Base-by-base conservation (phyloP, 2,113 vertebrate species). In the Aptenodytes forsteri region DNA sequence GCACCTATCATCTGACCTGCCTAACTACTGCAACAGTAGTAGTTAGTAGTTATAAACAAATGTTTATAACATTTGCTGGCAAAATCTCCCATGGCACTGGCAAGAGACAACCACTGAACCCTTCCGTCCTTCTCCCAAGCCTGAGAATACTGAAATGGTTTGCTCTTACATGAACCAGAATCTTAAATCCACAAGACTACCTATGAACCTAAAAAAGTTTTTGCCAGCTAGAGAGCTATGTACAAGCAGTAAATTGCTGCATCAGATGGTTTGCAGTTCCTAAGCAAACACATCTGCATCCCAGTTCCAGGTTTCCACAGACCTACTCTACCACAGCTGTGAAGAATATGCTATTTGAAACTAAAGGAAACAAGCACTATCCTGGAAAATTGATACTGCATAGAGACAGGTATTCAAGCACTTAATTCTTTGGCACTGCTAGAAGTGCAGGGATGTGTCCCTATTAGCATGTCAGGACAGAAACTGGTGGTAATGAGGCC, bases 351-450 rank as follows among this genome's bases (percentile, higher is more conserved):
- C 16, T 86, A 49, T 58, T 73, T 71, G 32, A 86, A 71, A 82
- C 23, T 55, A 71, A 76, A 89, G 90, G 32, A 76, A 88, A 85
- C 5, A 2, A 91, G 56, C 36, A 26, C 30, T 56, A 82, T 13
- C 29, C 46, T 62, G 70, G 46, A 83, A 92, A 90, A 85, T 77
- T 30, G 62, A 77, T 50, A 80, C 58, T 42, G 44, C 50, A 65
- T 2, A 92, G 34, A 38, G 36, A 83, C 90, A 94, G 78, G 81
- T 93, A 91, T 93, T 89, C 65, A 91, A 95, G 40, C 20, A 93
- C 46, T 91, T 91, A 67, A 55, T 79, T 95, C 75, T 84, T 10
- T 58, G 46, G 46, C 46, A 64, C 9, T 30, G 55, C 59, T 66
- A 17, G 7, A 86, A 92, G 71, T 72, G n/a, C n/a, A 83, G 38